Evolutionary conservation across 2,888 invertebrate species (phyloP).

Genomic region (Pteria penguin): DNA sequence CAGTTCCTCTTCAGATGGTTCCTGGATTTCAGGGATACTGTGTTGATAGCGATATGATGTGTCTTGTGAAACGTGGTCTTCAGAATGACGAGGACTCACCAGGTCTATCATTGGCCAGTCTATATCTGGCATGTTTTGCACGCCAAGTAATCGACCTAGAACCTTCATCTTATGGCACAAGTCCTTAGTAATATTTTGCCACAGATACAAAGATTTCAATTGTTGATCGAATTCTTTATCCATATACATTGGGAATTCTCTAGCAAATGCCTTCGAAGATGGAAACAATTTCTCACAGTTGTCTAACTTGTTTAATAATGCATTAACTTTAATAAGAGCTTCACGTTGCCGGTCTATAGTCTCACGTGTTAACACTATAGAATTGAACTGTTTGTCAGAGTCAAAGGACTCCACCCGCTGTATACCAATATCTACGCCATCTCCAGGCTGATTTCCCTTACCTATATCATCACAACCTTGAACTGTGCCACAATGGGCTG

Average conservation of each 20-base stretch:
- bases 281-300: conserved; percentile 90
- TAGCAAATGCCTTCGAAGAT: conserved; percentile 89
- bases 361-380: conserved; percentile 60
- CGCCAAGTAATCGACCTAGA: conserved; percentile 78
- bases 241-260: conserved; percentile 86
- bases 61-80: conserved; percentile 15
- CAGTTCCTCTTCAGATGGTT: conserved; percentile 45
- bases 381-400: conserved; percentile 51
- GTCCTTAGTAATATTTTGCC: conserved; percentile 94
- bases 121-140: conserved; percentile 66
- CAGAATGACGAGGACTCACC: conserved; percentile 50
- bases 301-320: conserved; percentile 87
- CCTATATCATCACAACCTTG: conserved; percentile 15
- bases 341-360: conserved; percentile 85
- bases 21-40: conserved; percentile 64
- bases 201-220: conserved; percentile 91
- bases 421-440: conserved; percentile 13
- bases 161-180: conserved; percentile 90
- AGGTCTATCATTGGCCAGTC: conserved; percentile 77
- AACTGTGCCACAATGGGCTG: conserved; percentile 7
- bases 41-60: conserved; percentile 37
- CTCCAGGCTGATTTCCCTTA: neutral
- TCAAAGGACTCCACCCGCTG: neutral
- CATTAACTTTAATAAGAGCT: conserved; percentile 88
- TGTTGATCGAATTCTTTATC: conserved; percentile 85